Base-by-base conservation (phyloP, 2,113 vertebrate species). In the Sakesphorus luctuosus region DNA sequence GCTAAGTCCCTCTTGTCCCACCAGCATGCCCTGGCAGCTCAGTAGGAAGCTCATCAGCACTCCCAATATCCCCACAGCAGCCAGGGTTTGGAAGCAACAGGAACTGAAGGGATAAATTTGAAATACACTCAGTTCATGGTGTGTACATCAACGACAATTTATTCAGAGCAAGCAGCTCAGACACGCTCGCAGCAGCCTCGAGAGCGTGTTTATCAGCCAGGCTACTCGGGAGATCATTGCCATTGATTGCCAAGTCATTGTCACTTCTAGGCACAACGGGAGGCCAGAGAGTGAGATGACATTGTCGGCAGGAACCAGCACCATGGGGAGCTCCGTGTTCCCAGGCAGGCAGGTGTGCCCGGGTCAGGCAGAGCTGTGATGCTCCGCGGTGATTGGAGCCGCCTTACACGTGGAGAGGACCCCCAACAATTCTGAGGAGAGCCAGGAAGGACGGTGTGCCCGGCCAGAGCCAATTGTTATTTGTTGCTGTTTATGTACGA, bases 161-260 rank as follows among this genome's bases (percentile, higher is more conserved):
- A 91, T 95, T 92, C 87, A n/a, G 69, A 84, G 62, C 15, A 6
- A 78, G 89, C 84, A 6, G 71, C 85, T 82, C 90, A 79, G 87
- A 78, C 87, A 7, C 0, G 65, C 84, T 86, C 10, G 14, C 79
- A 65, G 94, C 68, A 47, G 77, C 86, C 79, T 67, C 2, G 8
- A 56, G 73, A 90, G 65, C 11, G 3, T 86, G 95, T 96, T 91
- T 93, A 87, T 96, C 91, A 94, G 94, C 69, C 29, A 13, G 83
- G 80, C 89, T 89, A 50, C 93, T 82, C 16, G 80, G 86, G 95
- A 95, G 86, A 94, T 94, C 93, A 73, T 86, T 88, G 91, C 87
- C 91, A 94, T 93, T 68, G 95, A 97, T 95, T 94, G 89, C 84
- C 89, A 6, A 75, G 95, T 91, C 94, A 84, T 87, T 95, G 95